These are phyloP conservation scores for Mionectes olivaceus DNA, from an alignment of 2,797 vertebrate genomes.

Conservation along the genomic window DNA sequence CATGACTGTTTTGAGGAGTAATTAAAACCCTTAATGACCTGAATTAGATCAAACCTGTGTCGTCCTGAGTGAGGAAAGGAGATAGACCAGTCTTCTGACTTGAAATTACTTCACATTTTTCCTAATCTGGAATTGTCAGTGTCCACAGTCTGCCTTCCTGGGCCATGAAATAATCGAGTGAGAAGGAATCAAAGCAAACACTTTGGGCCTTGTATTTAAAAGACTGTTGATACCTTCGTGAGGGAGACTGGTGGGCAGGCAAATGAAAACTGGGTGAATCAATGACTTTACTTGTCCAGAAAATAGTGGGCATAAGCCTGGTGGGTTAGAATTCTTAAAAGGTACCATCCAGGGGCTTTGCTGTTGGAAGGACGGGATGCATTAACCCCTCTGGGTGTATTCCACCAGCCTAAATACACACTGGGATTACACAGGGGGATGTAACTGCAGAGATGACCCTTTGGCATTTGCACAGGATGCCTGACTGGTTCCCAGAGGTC, in stretches of 20 bases:
- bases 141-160: background rate
- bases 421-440: background rate
- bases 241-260: background rate
- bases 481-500: background rate
- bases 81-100: background rate
- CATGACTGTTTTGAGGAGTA: background rate
- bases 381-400: background rate
- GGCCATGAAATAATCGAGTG: background rate
- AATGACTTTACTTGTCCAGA: background rate
- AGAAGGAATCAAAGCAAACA: background rate
- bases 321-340: background rate
- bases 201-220: background rate
- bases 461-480: background rate
- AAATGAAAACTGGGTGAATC: fast-evolving
- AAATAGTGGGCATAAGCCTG: background rate
- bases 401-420: background rate
- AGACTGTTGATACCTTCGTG: background rate
- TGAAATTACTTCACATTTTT: background rate
- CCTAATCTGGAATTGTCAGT: background rate
- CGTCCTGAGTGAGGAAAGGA: background rate
- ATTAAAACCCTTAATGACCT: background rate
- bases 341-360: background rate
- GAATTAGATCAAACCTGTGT: background rate
- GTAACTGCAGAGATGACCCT: background rate
- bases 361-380: background rate